Percentiles rank a stretch among this genome's conserved stretches.
phyloP scores from a whole-genome alignment of 2,797 vertebrate genomes.

The Coracias cyanogaster region DNA sequence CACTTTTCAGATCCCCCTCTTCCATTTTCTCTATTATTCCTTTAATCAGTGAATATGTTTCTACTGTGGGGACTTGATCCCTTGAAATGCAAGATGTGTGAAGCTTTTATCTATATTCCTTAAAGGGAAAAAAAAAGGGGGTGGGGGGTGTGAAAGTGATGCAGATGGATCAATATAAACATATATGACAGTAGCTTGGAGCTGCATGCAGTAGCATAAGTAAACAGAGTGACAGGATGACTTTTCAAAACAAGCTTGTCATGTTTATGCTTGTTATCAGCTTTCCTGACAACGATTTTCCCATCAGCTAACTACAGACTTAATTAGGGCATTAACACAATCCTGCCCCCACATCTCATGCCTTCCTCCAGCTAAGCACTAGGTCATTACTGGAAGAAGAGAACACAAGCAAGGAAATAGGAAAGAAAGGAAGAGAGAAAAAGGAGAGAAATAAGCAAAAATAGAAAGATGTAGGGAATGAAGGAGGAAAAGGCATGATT shows the following conservation, averaged over 20 bases:
- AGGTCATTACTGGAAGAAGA: background rate
- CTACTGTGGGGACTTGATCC: background rate
- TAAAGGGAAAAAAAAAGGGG: background rate
- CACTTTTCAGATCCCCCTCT: background rate
- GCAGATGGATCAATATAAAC: slow-evolving; percentile 60
- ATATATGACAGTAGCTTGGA: slow-evolving; percentile 71
- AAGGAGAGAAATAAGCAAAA: background rate
- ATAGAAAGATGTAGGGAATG: background rate
- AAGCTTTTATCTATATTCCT: slow-evolving; percentile 32
- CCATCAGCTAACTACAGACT: slow-evolving; percentile 58
- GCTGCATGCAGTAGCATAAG: slow-evolving; percentile 60
- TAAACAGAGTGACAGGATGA: slow-evolving; percentile 67
- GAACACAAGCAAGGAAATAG: background rate
- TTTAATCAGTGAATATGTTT: background rate
- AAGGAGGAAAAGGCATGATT: background rate
- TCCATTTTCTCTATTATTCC: background rate
- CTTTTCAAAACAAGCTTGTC: slow-evolving; percentile 70
- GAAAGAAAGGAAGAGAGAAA: background rate
- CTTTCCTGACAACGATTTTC: slow-evolving; percentile 70
- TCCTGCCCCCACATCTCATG: background rate
- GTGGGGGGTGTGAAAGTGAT: background rate
- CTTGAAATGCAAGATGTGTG: slow-evolving; percentile 24
- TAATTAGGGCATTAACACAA: slow-evolving; percentile 37
- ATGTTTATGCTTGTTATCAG: slow-evolving; percentile 71
- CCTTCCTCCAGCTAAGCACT: background rate